Evolutionary conservation across 2,888 invertebrate genomes (phyloP).

Genomic region (Tinea semifulvella): DNA sequence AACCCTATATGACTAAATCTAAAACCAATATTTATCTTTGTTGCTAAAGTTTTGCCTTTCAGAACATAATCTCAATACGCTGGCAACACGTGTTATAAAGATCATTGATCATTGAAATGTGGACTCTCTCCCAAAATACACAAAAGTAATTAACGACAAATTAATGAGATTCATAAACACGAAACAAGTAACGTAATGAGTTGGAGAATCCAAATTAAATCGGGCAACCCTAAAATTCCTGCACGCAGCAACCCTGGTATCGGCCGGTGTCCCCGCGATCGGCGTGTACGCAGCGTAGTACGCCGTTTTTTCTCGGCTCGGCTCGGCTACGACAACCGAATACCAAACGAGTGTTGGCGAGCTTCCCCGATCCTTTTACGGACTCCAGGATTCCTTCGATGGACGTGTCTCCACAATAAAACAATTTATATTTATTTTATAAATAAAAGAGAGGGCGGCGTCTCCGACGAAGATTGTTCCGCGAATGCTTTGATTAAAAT

Average conservation of each 20-base stretch:
- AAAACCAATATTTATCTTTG: too few relatives aligned
- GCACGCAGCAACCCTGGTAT: conserved; percentile 4
- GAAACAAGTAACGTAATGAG: too few relatives aligned
- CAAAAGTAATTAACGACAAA: too few relatives aligned
- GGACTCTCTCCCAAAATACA: too few relatives aligned
- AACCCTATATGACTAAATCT: too few relatives aligned
- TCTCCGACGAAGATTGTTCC: conserved; percentile 22
- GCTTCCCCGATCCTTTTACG: conserved; percentile 54
- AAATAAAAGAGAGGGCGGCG: conserved; percentile 27
- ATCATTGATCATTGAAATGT: too few relatives aligned
- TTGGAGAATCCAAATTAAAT: too few relatives aligned
- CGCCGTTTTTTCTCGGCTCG: conserved; percentile 15
- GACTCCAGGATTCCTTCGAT: conserved; percentile 46
- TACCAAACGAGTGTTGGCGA: conserved; percentile 25
- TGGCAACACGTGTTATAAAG: too few relatives aligned
- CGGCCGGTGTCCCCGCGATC: not conserved
- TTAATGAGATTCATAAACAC: too few relatives aligned
- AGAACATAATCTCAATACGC: too few relatives aligned
- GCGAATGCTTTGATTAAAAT: conserved; percentile 15
- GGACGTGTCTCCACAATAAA: conserved; percentile 52
- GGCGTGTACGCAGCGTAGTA: conserved; percentile 13
- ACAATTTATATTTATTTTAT: conserved; percentile 57
- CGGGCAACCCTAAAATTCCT: conserved; percentile 6
- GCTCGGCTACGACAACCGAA: conserved; percentile 11
- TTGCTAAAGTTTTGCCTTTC: too few relatives aligned